These are phyloP conservation scores for Dione juno DNA, from an alignment of 2,888 invertebrate genomes.

Conservation along the genomic window DNA sequence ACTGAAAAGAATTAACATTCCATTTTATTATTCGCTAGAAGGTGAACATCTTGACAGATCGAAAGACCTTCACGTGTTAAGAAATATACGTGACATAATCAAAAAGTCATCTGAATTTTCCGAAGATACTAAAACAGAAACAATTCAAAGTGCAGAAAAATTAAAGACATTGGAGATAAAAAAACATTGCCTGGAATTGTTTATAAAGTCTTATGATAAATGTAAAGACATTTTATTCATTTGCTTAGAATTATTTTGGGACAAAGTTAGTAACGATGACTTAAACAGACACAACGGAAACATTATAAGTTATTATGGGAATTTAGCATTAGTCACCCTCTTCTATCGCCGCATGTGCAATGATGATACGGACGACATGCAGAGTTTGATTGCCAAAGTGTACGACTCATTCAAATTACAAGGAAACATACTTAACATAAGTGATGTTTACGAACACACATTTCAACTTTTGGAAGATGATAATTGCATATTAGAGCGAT, in stretches of 20 bases:
- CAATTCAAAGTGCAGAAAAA: slow-evolving; percentile 83
- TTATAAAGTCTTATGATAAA: slow-evolving; percentile 86
- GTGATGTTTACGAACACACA: slow-evolving; percentile 34
- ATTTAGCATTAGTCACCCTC: slow-evolving; percentile 63
- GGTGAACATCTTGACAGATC: slow-evolving; percentile 94
- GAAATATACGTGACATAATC: slow-evolving; percentile 87
- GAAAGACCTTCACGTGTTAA: slow-evolving; percentile 93
- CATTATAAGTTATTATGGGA: slow-evolving; percentile 65
- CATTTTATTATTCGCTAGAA: slow-evolving; percentile 95
- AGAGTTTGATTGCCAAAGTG: slow-evolving; percentile 59
- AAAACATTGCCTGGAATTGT: slow-evolving; percentile 88
- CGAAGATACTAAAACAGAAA: slow-evolving; percentile 79
- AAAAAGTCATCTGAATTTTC: slow-evolving; percentile 81
- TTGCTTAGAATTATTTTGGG: slow-evolving; percentile 78
- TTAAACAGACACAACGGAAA: slow-evolving; percentile 54
- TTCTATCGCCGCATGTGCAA: slow-evolving; percentile 68
- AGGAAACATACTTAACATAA: slow-evolving; percentile 35
- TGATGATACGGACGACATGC: slow-evolving; percentile 65
- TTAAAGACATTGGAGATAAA: slow-evolving; percentile 89
- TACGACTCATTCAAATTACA: slow-evolving; percentile 51
- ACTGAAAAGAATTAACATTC: slow-evolving; percentile 92
- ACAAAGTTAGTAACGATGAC: slow-evolving; percentile 55
- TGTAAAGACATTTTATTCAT: slow-evolving; percentile 84
- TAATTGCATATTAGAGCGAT: slow-evolving; percentile 85
- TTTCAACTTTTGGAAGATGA: slow-evolving; percentile 81